Evolutionary conservation across 2,113 vertebrate genomes (phyloP), one percentile per base, ranked within the genome.

Genomic region (Tachycineta bicolor): DNA sequence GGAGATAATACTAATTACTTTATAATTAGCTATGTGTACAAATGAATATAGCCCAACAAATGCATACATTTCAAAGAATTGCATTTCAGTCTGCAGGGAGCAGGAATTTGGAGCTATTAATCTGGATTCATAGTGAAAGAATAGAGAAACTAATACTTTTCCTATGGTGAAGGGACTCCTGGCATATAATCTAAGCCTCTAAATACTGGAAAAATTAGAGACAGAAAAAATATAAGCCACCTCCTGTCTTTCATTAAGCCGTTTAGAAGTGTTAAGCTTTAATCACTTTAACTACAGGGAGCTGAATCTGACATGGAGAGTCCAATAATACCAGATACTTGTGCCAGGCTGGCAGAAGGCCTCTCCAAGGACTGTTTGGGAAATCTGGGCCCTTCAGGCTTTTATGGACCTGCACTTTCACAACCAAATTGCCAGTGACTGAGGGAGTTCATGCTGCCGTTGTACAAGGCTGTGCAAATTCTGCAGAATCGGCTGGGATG

Each of bases 1-100:
- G 83, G 78, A 96, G 97, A 97, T 96, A 97, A 82, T 79, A 55
- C 65, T 94, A 95, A 94, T 95, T 97, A 86, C 92, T 94, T 93
- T 58, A 69, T 91, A 94, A 92, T 97, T 95, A 94, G 81, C 62
- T 91, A 58, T 60, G 69, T 69, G 67, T 87, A 87, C 70, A 82
- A 84, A 87, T 2, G 24, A 91, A 77, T 76, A 74, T 20, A 65
- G 37, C 28, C 59, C 33, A 90, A 87, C 17, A 88, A 96, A 89
- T 71, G 31, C 70, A 62, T 53, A 62, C 22, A 46, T 84, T 88
- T 89, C 71, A 90, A 71, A 93, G 79, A 70, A 63, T 64, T 11
- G 14, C 67, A 87, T 84, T 88, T 79, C 56, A 62, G 39, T 78
- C 69, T 69, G 39, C 39, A 56, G 50, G 56, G 68, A 93, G 39